Conservation (phyloP, 2,888 invertebrate species). For the Caradrina clavipalpis region DNA sequence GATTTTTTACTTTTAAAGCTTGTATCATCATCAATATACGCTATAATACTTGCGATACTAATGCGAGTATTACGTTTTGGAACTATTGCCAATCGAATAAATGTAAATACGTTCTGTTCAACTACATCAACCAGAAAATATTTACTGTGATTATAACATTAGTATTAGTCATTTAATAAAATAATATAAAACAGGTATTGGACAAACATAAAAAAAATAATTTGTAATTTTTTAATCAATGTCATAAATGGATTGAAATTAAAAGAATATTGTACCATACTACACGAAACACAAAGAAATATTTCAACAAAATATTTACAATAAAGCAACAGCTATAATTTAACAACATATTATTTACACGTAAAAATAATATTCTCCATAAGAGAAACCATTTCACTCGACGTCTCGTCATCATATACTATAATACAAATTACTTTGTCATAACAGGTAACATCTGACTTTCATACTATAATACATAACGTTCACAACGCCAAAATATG, state of each 20-base stretch:
- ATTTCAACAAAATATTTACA: constrained; percentile 89
- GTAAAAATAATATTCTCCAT: constrained; percentile 78
- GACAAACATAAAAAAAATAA: constrained; percentile 70
- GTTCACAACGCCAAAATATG: constrained; percentile 90
- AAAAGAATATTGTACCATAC: constrained; percentile 76
- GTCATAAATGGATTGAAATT: constrained; percentile 77
- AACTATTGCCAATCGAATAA: constrained; percentile 8
- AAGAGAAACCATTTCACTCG: constrained; percentile 77
- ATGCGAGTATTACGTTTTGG: constrained; percentile 4
- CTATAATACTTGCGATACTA: constrained; percentile 1
- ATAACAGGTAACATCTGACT: constrained; percentile 91
- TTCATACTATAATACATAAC: constrained; percentile 90
- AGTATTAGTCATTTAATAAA: constrained; percentile 51
- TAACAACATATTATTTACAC: constrained; percentile 89
- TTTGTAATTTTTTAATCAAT: constrained; percentile 78
- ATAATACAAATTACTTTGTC: constrained; percentile 90
- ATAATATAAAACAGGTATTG: constrained; percentile 55
- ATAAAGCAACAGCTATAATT: constrained; percentile 89
- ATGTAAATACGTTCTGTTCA: constrained; percentile 18
- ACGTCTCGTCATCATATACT: constrained; percentile 78
- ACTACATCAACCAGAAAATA: constrained; percentile 15
- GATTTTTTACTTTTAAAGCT: not conserved
- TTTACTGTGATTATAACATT: constrained; percentile 70
- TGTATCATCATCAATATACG: constrained; percentile 3
- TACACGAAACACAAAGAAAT: constrained; percentile 84